Conservation (phyloP, 2,797 vertebrate genomes). For the Staurois parvus region DNA sequence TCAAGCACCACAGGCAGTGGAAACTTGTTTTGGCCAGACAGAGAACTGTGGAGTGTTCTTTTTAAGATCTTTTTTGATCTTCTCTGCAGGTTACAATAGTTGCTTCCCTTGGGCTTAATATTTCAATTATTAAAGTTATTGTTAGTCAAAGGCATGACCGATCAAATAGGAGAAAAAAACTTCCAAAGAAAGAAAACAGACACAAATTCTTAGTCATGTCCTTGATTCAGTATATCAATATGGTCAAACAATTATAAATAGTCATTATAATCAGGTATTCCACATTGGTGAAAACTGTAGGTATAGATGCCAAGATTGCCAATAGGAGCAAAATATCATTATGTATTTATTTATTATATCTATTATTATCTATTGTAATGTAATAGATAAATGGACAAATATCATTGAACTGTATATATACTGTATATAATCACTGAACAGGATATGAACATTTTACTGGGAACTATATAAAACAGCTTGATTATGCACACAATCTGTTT, state of each 20-base stretch:
- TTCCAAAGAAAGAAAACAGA: constrained; percentile 39
- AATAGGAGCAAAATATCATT: no score
- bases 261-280: no score
- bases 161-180: background rate
- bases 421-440: no score
- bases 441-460: no score
- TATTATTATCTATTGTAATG: no score
- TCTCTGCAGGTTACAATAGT: constrained; percentile 76
- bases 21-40: constrained; percentile 84
- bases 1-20: constrained; percentile 80
- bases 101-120: constrained; percentile 68
- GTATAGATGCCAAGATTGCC: no score
- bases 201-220: constrained; percentile 26
- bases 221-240: background rate
- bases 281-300: no score
- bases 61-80: constrained; percentile 85
- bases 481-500: no score
- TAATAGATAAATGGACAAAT: no score
- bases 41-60: constrained; percentile 83
- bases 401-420: no score
- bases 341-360: no score
- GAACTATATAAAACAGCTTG: no score
- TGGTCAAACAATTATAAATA: background rate
- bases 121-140: constrained; percentile 39
- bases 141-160: background rate